phyloP scores from a whole-genome alignment of 2,797 vertebrate genomes.

The Hydrophis major region DNA sequence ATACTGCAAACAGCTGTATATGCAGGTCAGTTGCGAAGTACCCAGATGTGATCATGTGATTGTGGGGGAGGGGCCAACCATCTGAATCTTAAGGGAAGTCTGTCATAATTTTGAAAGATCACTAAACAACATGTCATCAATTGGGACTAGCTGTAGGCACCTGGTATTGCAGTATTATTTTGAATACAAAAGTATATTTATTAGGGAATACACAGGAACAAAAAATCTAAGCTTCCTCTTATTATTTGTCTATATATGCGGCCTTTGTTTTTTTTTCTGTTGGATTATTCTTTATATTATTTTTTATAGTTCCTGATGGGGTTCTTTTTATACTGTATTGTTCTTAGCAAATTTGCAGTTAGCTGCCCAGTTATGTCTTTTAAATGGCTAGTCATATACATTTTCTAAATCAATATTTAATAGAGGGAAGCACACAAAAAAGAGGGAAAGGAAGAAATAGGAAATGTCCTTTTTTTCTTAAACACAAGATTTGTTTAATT shows the following conservation, averaged over 20 bases:
- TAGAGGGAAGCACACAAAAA: background rate
- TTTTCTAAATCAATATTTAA: background rate
- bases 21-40: too few species aligned
- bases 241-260: background rate
- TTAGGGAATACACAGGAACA: background rate
- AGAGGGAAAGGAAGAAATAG: too few species aligned
- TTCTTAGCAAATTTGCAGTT: background rate
- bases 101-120: background rate
- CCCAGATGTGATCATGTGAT: background rate
- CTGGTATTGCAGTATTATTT: background rate
- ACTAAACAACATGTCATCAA: background rate
- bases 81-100: background rate
- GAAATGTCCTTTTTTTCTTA: background rate
- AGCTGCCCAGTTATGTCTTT: background rate
- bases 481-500: background rate
- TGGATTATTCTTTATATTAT: background rate
- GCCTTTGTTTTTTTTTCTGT: background rate
- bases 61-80: too few species aligned
- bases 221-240: background rate
- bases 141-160: background rate
- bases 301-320: background rate
- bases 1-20: too few species aligned
- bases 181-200: background rate
- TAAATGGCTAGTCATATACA: background rate
- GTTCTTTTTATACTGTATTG: background rate